These are phyloP conservation scores for Pachyramphus minor DNA, from an alignment of 2,113 vertebrate species.

Conservation along the genomic window DNA sequence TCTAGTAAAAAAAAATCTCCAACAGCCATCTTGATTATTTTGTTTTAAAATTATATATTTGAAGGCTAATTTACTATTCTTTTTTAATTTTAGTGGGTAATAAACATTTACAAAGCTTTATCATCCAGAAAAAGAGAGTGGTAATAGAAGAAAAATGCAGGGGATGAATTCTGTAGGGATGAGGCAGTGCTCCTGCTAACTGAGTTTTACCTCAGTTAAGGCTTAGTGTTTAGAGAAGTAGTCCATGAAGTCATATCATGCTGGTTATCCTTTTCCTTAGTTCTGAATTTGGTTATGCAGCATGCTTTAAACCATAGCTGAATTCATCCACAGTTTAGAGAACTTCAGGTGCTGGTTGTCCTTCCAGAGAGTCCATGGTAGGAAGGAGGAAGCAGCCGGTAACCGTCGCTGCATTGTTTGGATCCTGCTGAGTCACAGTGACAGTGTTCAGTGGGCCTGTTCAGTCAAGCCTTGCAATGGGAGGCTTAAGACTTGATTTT, in stretches of 20 bases:
- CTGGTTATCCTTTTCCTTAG: neutral
- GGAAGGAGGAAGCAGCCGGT: slow-evolving; percentile 28
- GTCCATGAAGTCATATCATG: neutral
- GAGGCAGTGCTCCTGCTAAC: neutral
- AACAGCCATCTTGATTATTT: neutral
- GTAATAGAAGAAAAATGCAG: neutral
- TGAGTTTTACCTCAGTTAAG: neutral
- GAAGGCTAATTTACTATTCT: neutral
- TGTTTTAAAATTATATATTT: neutral
- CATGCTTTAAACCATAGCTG: neutral
- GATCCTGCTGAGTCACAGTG: slow-evolving; percentile 67
- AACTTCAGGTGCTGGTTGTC: neutral
- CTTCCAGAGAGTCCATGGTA: neutral
- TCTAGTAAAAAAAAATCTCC: neutral
- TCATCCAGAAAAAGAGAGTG: neutral
- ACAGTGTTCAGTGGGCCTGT: slow-evolving; percentile 4
- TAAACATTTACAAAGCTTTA: neutral
- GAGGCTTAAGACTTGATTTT: neutral
- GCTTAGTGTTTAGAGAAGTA: neutral
- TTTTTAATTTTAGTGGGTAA: neutral
- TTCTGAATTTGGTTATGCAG: neutral
- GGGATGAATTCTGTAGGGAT: neutral
- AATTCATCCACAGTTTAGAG: neutral
- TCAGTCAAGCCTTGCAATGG: neutral
- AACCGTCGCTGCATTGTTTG: neutral